Evolutionary conservation across 35 echinoderm and acorn worm genomes (phyloP).

Genomic region (Amphiura filiformis): DNA sequence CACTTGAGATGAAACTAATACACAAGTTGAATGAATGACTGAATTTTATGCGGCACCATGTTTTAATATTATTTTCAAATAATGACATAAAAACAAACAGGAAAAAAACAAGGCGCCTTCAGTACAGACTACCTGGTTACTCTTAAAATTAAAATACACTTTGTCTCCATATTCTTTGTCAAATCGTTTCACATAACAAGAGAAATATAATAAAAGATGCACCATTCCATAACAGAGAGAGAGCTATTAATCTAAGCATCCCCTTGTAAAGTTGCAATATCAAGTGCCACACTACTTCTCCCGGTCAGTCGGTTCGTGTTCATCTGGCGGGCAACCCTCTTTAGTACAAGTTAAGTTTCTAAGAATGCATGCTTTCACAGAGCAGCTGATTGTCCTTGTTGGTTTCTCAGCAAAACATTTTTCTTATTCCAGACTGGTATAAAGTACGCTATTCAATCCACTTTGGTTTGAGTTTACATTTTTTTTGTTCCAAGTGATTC

Average conservation of each 20-base stretch:
- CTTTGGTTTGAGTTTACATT: neutral
- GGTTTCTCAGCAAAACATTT: neutral
- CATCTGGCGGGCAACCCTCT: neutral
- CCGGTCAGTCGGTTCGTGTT: neutral
- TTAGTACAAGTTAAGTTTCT: neutral
- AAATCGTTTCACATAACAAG: neutral
- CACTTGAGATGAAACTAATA: neutral
- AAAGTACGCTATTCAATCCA: neutral
- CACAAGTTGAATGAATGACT: constrained; percentile 10
- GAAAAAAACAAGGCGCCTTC: neutral
- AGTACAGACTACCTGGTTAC: neutral
- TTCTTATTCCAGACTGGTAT: neutral
- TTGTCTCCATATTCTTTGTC: neutral
- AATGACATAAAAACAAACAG: neutral
- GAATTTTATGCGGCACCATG: neutral
- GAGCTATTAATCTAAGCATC: neutral
- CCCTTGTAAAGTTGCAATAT: neutral
- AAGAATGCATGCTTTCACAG: neutral
- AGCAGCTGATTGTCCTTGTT: neutral
- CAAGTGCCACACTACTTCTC: neutral
- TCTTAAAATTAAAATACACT: neutral
- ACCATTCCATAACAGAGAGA: neutral
- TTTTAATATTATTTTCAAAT: neutral
- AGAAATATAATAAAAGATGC: neutral
- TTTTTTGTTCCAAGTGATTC: neutral